Conservation (phyloP, 2,797 vertebrate species). For the Xyrichtys novacula region DNA sequence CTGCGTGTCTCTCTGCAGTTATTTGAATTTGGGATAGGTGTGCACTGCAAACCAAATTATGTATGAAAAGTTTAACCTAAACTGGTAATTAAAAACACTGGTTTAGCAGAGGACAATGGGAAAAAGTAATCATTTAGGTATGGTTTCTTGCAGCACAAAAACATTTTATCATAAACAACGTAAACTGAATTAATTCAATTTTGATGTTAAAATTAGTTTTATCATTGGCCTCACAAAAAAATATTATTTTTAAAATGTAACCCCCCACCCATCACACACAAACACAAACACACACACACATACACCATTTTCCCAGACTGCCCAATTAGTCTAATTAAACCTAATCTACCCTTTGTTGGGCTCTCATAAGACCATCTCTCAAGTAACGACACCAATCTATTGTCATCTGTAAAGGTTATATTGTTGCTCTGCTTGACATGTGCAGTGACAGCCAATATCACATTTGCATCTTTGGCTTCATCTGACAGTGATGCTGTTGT, state of each 20-base stretch:
- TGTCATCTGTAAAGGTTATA: constrained; percentile 80
- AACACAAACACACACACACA: too few relatives aligned
- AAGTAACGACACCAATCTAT: constrained; percentile 55
- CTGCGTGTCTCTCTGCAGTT: neutral
- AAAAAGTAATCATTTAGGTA: too few relatives aligned
- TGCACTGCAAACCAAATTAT: neutral
- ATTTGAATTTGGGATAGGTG: neutral
- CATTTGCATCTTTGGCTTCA: constrained; percentile 75
- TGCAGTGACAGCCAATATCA: constrained; percentile 76
- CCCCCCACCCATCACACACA: too few relatives aligned
- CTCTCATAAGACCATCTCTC: constrained; percentile 57
- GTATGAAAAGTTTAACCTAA: neutral
- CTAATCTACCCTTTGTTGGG: constrained; percentile 29
- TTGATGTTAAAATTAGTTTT: too few relatives aligned
- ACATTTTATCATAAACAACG: too few relatives aligned
- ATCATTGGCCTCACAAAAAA: too few relatives aligned
- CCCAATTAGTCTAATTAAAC: constrained; percentile 32
- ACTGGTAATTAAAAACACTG: neutral
- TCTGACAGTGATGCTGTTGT: constrained; percentile 76
- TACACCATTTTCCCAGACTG: neutral
- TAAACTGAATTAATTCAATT: too few relatives aligned
- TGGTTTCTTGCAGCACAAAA: too few relatives aligned
- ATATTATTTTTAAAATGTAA: too few relatives aligned
- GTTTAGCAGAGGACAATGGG: neutral
- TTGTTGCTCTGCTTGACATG: constrained; percentile 71